Conservation (phyloP, 2,888 invertebrate species). For the Gisinianus flammeolus region DNA sequence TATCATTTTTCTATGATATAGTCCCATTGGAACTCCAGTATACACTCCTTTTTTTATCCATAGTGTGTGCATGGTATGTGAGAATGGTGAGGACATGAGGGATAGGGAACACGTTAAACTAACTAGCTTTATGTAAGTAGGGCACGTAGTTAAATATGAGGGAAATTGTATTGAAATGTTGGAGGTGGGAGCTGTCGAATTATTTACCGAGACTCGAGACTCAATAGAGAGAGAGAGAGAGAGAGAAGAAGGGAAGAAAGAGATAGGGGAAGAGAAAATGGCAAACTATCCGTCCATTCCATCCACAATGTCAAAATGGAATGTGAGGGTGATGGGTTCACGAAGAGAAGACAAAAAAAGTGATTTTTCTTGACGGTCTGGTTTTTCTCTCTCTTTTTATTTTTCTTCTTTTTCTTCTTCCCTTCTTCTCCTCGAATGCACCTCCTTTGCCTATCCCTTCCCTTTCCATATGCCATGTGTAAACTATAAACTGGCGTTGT, state of each 20-base stretch:
- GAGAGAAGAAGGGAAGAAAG: background rate
- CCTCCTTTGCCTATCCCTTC: background rate
- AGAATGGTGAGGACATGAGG: background rate
- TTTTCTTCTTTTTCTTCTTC: background rate
- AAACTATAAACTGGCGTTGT: background rate
- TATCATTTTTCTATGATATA: too few relatives aligned
- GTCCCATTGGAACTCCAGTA: too few relatives aligned
- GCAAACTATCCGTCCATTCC: constrained; percentile 1
- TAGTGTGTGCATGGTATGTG: background rate
- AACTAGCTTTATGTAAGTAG: background rate
- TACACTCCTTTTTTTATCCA: too few relatives aligned
- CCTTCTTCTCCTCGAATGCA: constrained; percentile 9
- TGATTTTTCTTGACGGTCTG: constrained; percentile 23
- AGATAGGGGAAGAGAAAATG: background rate
- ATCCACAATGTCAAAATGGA: constrained; percentile 12
- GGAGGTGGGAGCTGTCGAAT: constrained; percentile 26
- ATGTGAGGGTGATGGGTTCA: constrained; percentile 18
- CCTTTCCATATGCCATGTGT: background rate
- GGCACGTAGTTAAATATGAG: background rate
- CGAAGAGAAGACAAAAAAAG: constrained; percentile 20
- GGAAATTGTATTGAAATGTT: constrained; percentile 27
- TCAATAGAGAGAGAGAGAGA: constrained; percentile 6
- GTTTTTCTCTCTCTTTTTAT: background rate
- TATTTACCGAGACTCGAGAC: constrained; percentile 8
- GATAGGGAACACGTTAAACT: background rate